Evolutionary conservation across 2,888 invertebrate genomes (phyloP).

Genomic region (Caenorhabditis imperialis): DNA sequence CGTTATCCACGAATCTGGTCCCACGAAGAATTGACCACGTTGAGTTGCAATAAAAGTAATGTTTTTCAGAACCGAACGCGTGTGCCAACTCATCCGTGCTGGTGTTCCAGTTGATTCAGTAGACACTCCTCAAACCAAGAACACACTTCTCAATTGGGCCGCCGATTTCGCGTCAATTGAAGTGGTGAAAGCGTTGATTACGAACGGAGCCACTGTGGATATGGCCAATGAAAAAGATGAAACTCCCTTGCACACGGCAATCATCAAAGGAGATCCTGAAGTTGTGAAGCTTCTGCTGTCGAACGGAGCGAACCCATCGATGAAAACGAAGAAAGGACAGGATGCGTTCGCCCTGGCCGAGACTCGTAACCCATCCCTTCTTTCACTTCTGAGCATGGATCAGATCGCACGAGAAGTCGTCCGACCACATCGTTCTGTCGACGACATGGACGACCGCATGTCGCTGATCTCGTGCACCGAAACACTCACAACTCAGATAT

Average conservation of each 20-base stretch:
- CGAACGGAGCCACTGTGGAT: slow-evolving; percentile 82
- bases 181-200: slow-evolving; percentile 80
- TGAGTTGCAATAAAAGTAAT: background rate
- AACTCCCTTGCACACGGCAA: slow-evolving; percentile 83
- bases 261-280: slow-evolving; percentile 81
- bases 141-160: slow-evolving; percentile 84
- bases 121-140: slow-evolving; percentile 82
- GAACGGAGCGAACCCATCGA: slow-evolving; percentile 81
- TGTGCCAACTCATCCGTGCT: slow-evolving; percentile 82
- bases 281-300: slow-evolving; percentile 82
- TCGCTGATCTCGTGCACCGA: slow-evolving; percentile 67
- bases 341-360: slow-evolving; percentile 67
- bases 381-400: slow-evolving; percentile 59
- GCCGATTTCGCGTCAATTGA: slow-evolving; percentile 83
- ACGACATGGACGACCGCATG: slow-evolving; percentile 65
- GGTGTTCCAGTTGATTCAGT: slow-evolving; percentile 83
- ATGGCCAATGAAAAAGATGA: slow-evolving; percentile 82
- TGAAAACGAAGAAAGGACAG: slow-evolving; percentile 64
- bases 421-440: slow-evolving; percentile 58
- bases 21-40: background rate
- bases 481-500: slow-evolving; percentile 58
- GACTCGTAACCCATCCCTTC: slow-evolving; percentile 46
- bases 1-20: too few relatives aligned
- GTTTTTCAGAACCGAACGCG: slow-evolving; percentile 80
- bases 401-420: slow-evolving; percentile 60